Conservation (phyloP, 2,888 invertebrate species). For the Drosophila testacea region DNA sequence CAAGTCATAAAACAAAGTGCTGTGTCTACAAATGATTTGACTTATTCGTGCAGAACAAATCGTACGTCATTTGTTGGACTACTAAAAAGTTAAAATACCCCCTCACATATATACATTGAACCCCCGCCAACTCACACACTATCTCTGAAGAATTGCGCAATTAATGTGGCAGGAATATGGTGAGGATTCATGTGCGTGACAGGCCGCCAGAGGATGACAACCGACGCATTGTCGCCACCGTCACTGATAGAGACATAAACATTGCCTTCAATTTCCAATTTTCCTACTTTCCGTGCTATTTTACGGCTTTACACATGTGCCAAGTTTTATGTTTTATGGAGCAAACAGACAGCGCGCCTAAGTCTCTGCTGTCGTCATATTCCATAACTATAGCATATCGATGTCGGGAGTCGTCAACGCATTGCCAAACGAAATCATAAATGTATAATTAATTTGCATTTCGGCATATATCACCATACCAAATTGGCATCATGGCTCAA, state of each 20-base stretch:
- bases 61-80: conserved; percentile 77
- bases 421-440: conserved; percentile 70
- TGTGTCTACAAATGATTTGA: conserved; percentile 77
- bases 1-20: conserved; percentile 78
- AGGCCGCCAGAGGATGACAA: conserved; percentile 36
- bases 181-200: conserved; percentile 75
- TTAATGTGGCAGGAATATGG: conserved; percentile 64
- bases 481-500: conserved; percentile 80
- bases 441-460: conserved; percentile 78
- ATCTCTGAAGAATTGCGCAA: conserved; percentile 72
- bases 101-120: background rate
- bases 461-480: conserved; percentile 42
- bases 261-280: conserved; percentile 68
- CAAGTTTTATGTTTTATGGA: conserved; percentile 70
- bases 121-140: conserved; percentile 15
- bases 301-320: conserved; percentile 77
- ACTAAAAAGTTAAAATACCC: conserved; percentile 69
- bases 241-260: conserved; percentile 74
- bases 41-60: conserved; percentile 81
- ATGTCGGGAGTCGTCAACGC: conserved; percentile 32
- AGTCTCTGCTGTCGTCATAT: conserved; percentile 39
- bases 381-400: conserved; percentile 6
- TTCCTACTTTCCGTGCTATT: conserved; percentile 53
- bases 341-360: conserved; percentile 60
- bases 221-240: conserved; percentile 39